A percentile compares a stretch with the other conserved stretches of the same genome.
These are phyloP conservation scores for Ramazzottius varieornatus DNA, from an alignment of 2,888 invertebrate species.

Conservation along the genomic window DNA sequence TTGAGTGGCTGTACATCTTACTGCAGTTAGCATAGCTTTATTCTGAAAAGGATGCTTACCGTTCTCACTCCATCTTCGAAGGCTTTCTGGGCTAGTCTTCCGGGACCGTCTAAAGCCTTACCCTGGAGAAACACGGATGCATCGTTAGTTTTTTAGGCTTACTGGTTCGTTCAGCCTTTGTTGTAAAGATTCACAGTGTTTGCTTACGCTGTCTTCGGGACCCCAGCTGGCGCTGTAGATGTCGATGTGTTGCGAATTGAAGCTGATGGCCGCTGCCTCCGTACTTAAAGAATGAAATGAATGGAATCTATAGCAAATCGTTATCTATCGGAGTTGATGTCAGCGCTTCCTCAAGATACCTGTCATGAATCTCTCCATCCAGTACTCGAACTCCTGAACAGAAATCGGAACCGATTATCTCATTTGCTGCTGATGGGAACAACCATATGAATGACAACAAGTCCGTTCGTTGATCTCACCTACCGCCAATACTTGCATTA, in stretches of 20 bases:
- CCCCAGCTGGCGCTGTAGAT: conserved; percentile 25
- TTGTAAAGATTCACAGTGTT: too few species aligned
- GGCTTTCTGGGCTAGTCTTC: conserved; percentile 63
- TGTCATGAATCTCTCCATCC: conserved; percentile 86
- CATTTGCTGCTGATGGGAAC: too few species aligned
- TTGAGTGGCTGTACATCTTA: too few species aligned
- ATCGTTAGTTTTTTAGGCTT: too few species aligned
- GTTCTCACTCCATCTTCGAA: conserved; percentile 83
- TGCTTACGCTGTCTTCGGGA: conserved; percentile 18
- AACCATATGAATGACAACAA: background rate
- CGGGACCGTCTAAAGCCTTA: conserved; percentile 23
- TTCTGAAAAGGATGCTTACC: too few species aligned
- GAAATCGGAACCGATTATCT: too few species aligned
- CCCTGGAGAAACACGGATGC: too few species aligned
- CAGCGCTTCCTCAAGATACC: conserved; percentile 91
- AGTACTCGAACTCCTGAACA: conserved; percentile 89
- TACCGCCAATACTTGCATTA: conserved; percentile 72
- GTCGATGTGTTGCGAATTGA: conserved; percentile 17
- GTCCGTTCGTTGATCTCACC: conserved; percentile 10
- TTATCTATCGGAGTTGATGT: too few species aligned
- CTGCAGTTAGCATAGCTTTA: too few species aligned
- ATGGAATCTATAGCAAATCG: too few species aligned
- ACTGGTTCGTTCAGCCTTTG: too few species aligned
- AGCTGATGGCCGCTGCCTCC: conserved; percentile 36
- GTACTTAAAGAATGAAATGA: conserved; percentile 20